phyloP scores from a whole-genome alignment of 2,113 vertebrate species.

The Rhombomys opimus region DNA sequence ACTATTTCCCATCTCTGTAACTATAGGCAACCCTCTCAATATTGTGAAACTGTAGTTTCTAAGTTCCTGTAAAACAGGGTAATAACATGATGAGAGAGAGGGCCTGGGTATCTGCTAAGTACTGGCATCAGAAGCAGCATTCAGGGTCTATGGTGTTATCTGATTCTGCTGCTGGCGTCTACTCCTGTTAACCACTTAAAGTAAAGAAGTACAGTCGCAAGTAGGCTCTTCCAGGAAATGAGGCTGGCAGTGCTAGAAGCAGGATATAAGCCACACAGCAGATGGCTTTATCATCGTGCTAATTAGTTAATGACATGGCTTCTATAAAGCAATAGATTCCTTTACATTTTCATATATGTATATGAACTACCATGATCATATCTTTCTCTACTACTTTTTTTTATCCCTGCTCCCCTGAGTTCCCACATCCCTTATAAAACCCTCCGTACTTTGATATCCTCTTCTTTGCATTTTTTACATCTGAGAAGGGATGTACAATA shows the following conservation, averaged over 20 bases:
- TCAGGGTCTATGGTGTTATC: background rate
- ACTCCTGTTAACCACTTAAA: background rate
- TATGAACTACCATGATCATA: background rate
- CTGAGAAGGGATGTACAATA: background rate
- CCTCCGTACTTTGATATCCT: background rate
- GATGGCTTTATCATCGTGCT: background rate
- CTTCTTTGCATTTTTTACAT: background rate
- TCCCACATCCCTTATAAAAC: background rate
- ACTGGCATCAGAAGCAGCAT: accelerated
- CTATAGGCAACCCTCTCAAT: background rate
- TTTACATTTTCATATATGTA: background rate
- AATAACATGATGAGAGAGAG: background rate
- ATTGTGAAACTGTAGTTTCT: background rate
- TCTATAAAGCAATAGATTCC: background rate
- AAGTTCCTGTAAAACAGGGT: background rate
- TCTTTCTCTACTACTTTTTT: background rate
- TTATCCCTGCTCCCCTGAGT: background rate
- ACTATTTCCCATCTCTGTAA: background rate
- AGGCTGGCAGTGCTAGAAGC: background rate
- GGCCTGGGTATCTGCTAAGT: accelerated
- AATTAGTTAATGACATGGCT: background rate
- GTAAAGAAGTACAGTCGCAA: background rate
- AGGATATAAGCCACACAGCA: background rate
- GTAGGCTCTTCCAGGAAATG: background rate
- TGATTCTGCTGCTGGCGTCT: background rate